Conservation (phyloP, 2,113 vertebrate species). For the Hippocampus guttulatus region DNA sequence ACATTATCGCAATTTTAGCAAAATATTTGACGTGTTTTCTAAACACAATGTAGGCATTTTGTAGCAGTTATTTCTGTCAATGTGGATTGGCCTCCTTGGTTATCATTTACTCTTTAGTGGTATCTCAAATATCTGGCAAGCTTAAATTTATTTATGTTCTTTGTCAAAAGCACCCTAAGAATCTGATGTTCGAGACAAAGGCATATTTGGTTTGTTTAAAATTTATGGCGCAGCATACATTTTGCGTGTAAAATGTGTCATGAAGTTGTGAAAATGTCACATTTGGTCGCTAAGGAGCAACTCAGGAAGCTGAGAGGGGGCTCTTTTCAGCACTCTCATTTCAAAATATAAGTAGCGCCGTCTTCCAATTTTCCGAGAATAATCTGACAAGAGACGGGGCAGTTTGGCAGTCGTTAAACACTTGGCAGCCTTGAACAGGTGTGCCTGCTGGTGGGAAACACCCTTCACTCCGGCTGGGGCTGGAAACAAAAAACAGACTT, state of each 20-base stretch:
- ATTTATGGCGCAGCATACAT: not conserved
- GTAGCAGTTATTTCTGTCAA: not conserved
- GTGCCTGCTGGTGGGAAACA: too few species aligned
- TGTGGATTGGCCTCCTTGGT: constrained; percentile 25
- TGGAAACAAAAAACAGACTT: too few species aligned
- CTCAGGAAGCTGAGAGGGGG: not conserved
- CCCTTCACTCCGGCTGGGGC: too few species aligned
- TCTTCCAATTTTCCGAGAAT: not conserved
- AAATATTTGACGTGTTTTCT: constrained; percentile 27
- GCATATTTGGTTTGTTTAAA: not conserved
- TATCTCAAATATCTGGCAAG: not conserved
- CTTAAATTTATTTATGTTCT: too few species aligned
- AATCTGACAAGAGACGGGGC: too few species aligned
- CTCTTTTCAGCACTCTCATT: not conserved
- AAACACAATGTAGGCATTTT: constrained; percentile 9
- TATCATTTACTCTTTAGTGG: not conserved
- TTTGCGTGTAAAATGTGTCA: not conserved
- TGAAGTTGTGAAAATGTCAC: not conserved
- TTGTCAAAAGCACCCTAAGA: too few species aligned
- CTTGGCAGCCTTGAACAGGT: too few species aligned
- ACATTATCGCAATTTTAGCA: constrained; percentile 16
- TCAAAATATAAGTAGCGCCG: not conserved
- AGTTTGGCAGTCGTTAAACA: too few species aligned
- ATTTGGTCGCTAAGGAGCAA: not conserved
- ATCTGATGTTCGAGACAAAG: too few species aligned